Evolutionary conservation across 2,797 vertebrate genomes (phyloP), one percentile per base, ranked within the genome.

Genomic region (Etheostoma nigrum): DNA sequence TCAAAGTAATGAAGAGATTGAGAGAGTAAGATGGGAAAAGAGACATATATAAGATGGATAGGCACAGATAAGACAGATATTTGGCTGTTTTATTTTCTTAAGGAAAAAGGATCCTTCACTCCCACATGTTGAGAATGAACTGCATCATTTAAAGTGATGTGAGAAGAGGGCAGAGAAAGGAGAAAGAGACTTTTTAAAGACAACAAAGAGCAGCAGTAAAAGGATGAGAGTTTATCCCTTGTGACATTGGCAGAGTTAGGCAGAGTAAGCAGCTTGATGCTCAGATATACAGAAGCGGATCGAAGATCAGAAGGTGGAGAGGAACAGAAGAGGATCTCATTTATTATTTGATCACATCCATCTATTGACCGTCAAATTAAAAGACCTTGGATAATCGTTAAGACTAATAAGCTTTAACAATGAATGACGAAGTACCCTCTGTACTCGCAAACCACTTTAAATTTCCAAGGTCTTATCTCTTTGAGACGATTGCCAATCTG

Each of bases 351-450:
- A 72, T 84, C 82, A 68, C 76, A 63, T 69, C 66, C 73, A 57
- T 87, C 82, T 90, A 85, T 91, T 82, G 89, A 84, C 81, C 65
- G 72, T 90, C 86, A 88, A 89, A 88, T 84, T 86, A 81, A 89
- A 86, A 87, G 90, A 88, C 89, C 85, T 82, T 33, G 63, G 87
- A 78, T 89, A 87, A 86, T 91, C 86, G 83, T 82, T 74, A 69
- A 59, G 78, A 83, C 84, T 78, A 89, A 92, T 84, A 86, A 80
- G 84, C 86, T 86, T 89, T 88, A 82, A 87, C 88, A 89, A 85
- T 30, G 30, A 30, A 30, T 30, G 89, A 93, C 79, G 76, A 89
- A 83, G 74, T 65, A 67, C 74, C 66, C 25, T 73, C 82, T 76
- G 78, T 65, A 21, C 79, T 82, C 12, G 67, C 25, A 60, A 84